Evolutionary conservation across 2,797 vertebrate species (phyloP).

Genomic region (Chelonia mydas): DNA sequence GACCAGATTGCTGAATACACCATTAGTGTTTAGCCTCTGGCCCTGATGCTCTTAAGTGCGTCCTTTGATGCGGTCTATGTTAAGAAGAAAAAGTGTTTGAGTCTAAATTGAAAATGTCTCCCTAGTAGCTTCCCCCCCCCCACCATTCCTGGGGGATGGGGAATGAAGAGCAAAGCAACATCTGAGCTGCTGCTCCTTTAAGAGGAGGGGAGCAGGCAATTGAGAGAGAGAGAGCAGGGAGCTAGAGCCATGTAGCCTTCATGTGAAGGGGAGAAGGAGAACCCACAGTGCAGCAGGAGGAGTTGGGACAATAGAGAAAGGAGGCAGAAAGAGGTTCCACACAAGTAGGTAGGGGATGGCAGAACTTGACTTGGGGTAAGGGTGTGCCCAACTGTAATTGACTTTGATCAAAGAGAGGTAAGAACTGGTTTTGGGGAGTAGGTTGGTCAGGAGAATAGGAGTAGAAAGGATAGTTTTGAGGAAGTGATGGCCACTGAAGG

Average conservation of each 20-base stretch:
- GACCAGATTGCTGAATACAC: not conserved
- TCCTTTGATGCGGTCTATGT: not conserved
- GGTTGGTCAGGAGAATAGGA: not conserved
- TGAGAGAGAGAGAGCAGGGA: not conserved
- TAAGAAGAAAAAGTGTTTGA: not conserved
- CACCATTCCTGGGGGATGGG: accelerated
- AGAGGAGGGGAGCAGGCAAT: not conserved
- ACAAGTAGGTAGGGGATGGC: too few relatives aligned
- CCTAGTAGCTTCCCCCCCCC: not conserved
- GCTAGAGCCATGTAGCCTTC: not conserved
- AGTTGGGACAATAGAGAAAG: too few relatives aligned
- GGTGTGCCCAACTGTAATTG: too few relatives aligned
- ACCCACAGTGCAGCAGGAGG: too few relatives aligned
- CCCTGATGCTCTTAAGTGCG: not conserved
- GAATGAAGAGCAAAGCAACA: not conserved
- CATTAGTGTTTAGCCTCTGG: not conserved
- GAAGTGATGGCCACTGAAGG: not conserved
- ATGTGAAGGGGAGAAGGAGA: too few relatives aligned
- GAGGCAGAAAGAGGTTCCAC: too few relatives aligned
- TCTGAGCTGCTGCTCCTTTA: not conserved
- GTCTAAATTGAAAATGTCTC: not conserved
- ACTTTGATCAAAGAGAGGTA: too few relatives aligned
- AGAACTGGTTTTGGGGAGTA: not conserved
- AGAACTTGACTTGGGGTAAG: too few relatives aligned
- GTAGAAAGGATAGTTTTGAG: not conserved